Conservation (phyloP, 2,888 invertebrate species). For the Bellardia bayeri region DNA sequence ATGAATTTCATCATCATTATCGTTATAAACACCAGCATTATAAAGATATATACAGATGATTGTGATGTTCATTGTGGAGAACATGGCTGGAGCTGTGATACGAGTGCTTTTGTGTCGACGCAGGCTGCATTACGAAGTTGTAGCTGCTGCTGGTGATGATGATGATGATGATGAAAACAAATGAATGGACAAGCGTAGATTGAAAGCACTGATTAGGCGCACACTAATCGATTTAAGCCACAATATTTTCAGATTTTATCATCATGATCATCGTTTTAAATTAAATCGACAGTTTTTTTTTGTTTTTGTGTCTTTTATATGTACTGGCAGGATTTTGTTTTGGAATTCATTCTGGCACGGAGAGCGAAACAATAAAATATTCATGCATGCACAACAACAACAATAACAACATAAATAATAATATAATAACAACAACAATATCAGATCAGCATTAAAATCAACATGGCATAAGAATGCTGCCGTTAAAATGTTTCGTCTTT, state of each 20-base stretch:
- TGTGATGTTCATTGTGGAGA: constrained; percentile 17
- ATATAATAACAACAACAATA: constrained; percentile 32
- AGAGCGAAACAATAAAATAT: constrained; percentile 50
- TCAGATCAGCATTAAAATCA: constrained; percentile 62
- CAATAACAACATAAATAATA: constrained; percentile 12
- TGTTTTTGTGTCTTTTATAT: not conserved
- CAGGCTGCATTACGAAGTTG: constrained; percentile 26
- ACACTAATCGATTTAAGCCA: constrained; percentile 83
- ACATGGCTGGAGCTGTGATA: not conserved
- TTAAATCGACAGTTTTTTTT: constrained; percentile 72
- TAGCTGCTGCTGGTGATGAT: constrained; percentile 7
- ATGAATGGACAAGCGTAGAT: constrained; percentile 78
- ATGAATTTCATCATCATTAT: constrained; percentile 44
- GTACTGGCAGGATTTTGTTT: constrained; percentile 61
- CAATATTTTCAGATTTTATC: constrained; percentile 78
- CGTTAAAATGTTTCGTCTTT: constrained; percentile 51
- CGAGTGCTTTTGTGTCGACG: constrained; percentile 19
- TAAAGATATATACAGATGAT: not conserved
- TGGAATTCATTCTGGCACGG: constrained; percentile 10
- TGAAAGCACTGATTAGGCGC: constrained; percentile 80
- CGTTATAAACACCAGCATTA: constrained; percentile 34
- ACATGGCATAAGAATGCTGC: constrained; percentile 67
- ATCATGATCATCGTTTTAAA: constrained; percentile 73
- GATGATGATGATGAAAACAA: constrained; percentile 71
- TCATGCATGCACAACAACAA: constrained; percentile 41